Conservation (phyloP, 1,140 invertebrate genomes). For the Mercenaria mercenaria region DNA sequence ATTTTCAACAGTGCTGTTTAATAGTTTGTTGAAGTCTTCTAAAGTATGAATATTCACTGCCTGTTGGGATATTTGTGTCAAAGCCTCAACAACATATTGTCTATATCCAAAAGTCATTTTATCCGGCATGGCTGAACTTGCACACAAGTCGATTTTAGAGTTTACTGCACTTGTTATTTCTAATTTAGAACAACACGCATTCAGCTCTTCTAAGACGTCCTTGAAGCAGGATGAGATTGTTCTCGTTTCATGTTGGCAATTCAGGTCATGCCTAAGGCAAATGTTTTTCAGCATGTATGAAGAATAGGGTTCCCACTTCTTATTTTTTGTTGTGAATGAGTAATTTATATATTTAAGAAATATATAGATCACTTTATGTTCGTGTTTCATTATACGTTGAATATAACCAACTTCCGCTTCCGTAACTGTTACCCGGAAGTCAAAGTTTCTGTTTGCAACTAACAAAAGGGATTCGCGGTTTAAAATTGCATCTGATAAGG, state of each 20-base stretch:
- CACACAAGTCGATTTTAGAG: background rate
- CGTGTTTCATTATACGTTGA: background rate
- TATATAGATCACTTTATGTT: background rate
- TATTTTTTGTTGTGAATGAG: background rate
- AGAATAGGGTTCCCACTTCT: background rate
- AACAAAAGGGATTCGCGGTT: too few species aligned
- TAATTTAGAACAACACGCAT: background rate
- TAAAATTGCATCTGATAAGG: too few species aligned
- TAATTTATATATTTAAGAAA: background rate
- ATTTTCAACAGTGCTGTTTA: background rate
- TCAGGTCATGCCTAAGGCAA: background rate
- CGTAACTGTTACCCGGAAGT: background rate
- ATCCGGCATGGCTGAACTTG: background rate
- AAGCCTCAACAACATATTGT: background rate
- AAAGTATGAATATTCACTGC: background rate
- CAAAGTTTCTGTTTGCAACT: background rate
- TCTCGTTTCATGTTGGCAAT: background rate
- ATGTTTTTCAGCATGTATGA: constrained; percentile 1
- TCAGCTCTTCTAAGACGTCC: background rate
- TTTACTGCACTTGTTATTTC: background rate
- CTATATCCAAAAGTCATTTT: background rate
- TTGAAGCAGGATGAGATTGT: background rate
- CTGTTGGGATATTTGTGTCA: background rate
- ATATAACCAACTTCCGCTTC: background rate
- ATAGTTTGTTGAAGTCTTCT: background rate